phyloP scores from a whole-genome alignment of 1,140 invertebrate genomes.

The Heterodera schachtii region DNA sequence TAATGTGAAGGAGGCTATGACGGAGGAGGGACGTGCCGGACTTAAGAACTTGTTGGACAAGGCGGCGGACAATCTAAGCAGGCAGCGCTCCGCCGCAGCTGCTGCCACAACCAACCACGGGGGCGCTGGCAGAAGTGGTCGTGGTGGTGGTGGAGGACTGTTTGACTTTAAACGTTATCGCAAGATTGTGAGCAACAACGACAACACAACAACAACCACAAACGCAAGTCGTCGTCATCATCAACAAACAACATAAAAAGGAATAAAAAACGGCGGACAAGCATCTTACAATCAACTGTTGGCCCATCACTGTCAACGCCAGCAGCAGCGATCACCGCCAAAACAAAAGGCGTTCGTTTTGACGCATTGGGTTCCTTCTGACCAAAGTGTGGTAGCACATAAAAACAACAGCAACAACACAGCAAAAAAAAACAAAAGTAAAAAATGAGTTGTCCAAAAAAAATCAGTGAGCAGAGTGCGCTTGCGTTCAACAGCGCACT shows the following conservation, averaged over 20 bases:
- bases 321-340: no score
- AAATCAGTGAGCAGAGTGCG: slow-evolving; percentile 19
- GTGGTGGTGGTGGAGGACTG: neutral
- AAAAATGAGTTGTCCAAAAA: neutral
- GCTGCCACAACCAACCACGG: no score
- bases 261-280: neutral
- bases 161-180: slow-evolving; percentile 25
- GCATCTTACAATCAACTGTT: neutral
- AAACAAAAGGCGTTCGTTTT: neutral
- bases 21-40: slow-evolving; percentile 10
- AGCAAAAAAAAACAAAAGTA: neutral
- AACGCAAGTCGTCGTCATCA: neutral
- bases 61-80: slow-evolving; percentile 11
- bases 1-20: slow-evolving; percentile 22
- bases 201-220: no score
- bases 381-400: neutral
- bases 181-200: neutral
- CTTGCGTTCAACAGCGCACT: slow-evolving; percentile 22
- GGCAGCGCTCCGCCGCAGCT: neutral
- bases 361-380: neutral
- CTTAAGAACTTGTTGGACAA: slow-evolving; percentile 20
- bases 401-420: slow-evolving; percentile 6
- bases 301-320: neutral
- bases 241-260: neutral
- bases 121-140: no score